Evolutionary conservation across 2,797 vertebrate genomes (phyloP), one percentile per base, ranked within the genome.

Genomic region (Syngnathus rostellatus): DNA sequence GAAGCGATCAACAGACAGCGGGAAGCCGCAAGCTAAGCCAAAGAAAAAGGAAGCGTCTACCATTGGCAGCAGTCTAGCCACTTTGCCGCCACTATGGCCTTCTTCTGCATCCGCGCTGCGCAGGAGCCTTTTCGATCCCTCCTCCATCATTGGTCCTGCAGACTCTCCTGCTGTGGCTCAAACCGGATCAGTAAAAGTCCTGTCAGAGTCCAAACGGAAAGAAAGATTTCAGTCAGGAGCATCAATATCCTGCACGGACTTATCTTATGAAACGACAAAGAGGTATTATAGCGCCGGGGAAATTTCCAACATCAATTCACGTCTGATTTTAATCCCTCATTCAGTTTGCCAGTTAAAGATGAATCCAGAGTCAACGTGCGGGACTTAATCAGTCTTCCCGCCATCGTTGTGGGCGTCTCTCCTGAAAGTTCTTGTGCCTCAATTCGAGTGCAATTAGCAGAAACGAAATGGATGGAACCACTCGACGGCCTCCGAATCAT

Each of bases 161-260:
- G 31, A 4, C 31, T 37, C 70, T 6, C 51, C 79, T 6, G 85
- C 87, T 0, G 41, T 85, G 21, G 72, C 83, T 19, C 87, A 91
- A 12, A 83, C 19, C 64, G 88, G 23, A 85, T 87, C n/a, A 71
- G 81, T n/a, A 77, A 37, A 69, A 77, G 70, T 85, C 87, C 8
- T 48, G 6, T 38, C 38, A 7, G 86, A 92, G 25, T 54, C 79
- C 10, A 70, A 68, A 25, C 88, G 90, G 91, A 72, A 39, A 4
- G 68, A 85, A 39, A 82, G 85, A 68, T 82, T 87, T 21, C 58
- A 17, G 23, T 61, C 59, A 21, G 40, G 59, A 41, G 39, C 59
- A 21, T 43, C 59, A 1, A 11, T 41, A 21, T 43, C 40, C 25
- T 45, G 21, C 60, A 45, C 2, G 6, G 41, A 25, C 12, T 6